Percentiles rank a stretch among this genome's conserved stretches.
Conservation (phyloP, 2,797 vertebrate species). For the Protosalanx chinensis region DNA sequence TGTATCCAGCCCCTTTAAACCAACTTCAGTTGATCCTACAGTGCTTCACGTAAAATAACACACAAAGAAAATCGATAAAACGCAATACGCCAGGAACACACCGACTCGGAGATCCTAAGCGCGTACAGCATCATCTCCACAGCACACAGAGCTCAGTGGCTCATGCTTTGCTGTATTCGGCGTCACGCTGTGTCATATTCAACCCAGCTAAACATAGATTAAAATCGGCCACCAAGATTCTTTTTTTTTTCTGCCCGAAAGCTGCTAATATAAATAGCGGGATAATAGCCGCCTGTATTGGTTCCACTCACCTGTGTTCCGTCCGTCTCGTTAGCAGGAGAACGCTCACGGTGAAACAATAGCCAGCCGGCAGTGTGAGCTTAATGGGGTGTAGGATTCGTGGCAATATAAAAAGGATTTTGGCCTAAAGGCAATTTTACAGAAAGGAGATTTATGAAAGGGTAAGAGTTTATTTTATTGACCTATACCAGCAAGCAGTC, state of each 20-base stretch:
- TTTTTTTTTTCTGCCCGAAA: background rate
- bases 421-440: constrained; percentile 34
- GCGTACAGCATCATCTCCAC: background rate
- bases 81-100: too few relatives aligned
- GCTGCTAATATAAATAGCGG: background rate
- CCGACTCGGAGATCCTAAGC: background rate
- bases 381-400: constrained; percentile 16
- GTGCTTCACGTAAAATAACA: too few relatives aligned
- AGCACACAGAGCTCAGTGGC: background rate
- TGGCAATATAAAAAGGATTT: constrained; percentile 37
- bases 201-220: background rate
- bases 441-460: constrained; percentile 38
- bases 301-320: background rate
- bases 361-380: constrained; percentile 11
- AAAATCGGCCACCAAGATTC: background rate
- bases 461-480: constrained; percentile 29
- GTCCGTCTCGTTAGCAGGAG: constrained; percentile 15
- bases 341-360: constrained; percentile 27
- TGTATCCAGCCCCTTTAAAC: too few relatives aligned
- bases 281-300: constrained; percentile 6
- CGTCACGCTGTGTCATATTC: too few relatives aligned
- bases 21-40: too few relatives aligned
- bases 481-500: constrained; percentile 27
- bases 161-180: too few relatives aligned
- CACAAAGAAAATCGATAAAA: too few relatives aligned